Evolutionary conservation across 2,797 vertebrate genomes (phyloP), one percentile per base, ranked within the genome.

Genomic region (Petrocephalus schoutedeni): DNA sequence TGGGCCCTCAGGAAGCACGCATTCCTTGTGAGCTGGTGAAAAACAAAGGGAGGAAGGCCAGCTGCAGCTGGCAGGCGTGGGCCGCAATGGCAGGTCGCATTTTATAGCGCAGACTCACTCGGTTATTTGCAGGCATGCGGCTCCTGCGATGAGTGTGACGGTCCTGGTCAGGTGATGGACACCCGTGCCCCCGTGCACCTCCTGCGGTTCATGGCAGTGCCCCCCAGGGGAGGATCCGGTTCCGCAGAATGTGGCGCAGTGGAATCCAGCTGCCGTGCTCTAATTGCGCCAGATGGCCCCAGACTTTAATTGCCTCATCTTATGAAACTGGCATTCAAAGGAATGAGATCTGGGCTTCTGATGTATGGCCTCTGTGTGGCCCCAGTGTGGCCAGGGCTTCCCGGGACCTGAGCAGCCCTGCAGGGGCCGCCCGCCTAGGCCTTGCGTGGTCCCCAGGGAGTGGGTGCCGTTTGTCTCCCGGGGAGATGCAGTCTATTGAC

Each of bases 11-110:
- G 95, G 94, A 96, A 96, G 89, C 89, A 85, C 53, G 23, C 74
- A 36, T 93, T 89, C 90, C 92, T 88, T 74, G 28, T 51, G 51
- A 82, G 59, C 90, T 77, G 88, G 32, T 77, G 89, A 89, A 89
- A 93, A 94, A 96, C 95, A 96, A 96, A 95, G 93, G 93, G 91
- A 95, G 95, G 95, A 95, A 96, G 94, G 93, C 91, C 91, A 28
- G 90, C 91, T 90, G 90, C 92, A 94, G 92, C 91, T 90, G 90
- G 89, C 91, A 92, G 89, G 93, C 93, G 93, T 94, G 94, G 86
- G 32, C 91, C 87, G 88, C 88, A 93, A 93, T 93, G 91, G 91
- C 89, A 88, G 89, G 88, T 83, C 89, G 89, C 91, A 90, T 93
- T 92, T 89, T 71, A 64, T 49, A 88, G 90, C 1, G 77, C 89